phyloP scores from a whole-genome alignment of 1,140 invertebrate species.

The Pseudachorutes palmiensis region DNA sequence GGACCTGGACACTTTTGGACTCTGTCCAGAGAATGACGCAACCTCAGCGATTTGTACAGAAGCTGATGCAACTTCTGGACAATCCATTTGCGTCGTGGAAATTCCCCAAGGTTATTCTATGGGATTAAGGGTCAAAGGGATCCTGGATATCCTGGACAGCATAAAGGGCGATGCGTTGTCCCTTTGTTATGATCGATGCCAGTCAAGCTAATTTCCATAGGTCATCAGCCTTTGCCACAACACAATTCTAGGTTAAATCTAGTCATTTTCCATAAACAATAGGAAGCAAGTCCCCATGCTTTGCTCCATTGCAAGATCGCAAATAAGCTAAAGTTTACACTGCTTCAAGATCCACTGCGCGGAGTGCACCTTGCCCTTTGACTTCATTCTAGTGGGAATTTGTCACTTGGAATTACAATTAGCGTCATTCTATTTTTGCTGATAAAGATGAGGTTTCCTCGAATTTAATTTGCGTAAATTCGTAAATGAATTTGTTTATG shows the following conservation, averaged over 20 bases:
- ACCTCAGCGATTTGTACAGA: slow-evolving; percentile 9
- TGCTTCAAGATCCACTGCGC: too few species aligned
- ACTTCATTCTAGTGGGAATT: too few species aligned
- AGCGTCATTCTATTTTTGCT: too few species aligned
- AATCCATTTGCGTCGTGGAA: neutral
- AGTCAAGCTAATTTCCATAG: neutral
- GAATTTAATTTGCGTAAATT: too few species aligned
- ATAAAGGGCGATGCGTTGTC: neutral
- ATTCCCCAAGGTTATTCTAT: neutral
- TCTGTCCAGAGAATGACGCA: too few species aligned
- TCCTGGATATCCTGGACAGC: neutral
- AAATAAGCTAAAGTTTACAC: neutral
- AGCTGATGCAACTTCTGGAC: slow-evolving; percentile 12
- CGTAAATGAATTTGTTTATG: neutral
- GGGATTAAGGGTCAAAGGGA: neutral
- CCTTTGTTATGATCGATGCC: neutral
- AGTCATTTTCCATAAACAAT: neutral
- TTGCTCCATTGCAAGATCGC: too few species aligned
- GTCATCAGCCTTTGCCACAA: neutral
- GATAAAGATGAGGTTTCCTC: too few species aligned
- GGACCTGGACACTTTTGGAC: too few species aligned
- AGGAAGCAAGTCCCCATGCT: neutral
- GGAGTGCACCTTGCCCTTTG: too few species aligned
- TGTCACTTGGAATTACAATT: too few species aligned
- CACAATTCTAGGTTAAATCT: neutral